phyloP scores from a whole-genome alignment of 2,797 vertebrate species.

The Melanotaenia maccullochi region DNA sequence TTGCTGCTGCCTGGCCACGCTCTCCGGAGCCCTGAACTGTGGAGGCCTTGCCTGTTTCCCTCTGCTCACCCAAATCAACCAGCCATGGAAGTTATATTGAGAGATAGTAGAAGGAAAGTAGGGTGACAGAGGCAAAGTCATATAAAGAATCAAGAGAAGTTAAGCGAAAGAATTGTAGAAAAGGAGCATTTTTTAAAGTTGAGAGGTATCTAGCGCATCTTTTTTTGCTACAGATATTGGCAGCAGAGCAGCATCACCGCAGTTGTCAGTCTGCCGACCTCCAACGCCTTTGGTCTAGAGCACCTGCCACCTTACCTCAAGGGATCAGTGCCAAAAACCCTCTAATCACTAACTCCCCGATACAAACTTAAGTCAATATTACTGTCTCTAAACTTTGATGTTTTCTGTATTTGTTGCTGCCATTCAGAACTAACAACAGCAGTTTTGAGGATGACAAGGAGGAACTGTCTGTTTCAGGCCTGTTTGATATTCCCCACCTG shows the following conservation, averaged over 20 bases:
- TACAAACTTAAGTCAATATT: conserved; percentile 11
- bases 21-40: conserved; percentile 75
- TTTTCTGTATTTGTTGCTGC: conserved; percentile 11
- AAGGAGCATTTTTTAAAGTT: conserved; percentile 12
- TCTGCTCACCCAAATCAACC: conserved; percentile 72
- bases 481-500: conserved; percentile 30
- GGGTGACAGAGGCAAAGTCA: conserved; percentile 37
- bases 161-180: neutral
- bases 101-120: conserved; percentile 36
- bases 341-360: conserved; percentile 38
- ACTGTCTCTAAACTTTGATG: conserved; percentile 11
- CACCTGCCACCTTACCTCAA: conserved; percentile 31
- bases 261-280: conserved; percentile 26
- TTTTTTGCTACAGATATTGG: conserved; percentile 20
- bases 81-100: conserved; percentile 69
- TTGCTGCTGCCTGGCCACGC: conserved; percentile 66
- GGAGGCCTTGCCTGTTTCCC: conserved; percentile 65
- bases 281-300: conserved; percentile 36
- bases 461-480: conserved; percentile 3
- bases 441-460: conserved; percentile 14
- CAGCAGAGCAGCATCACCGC: conserved; percentile 24
- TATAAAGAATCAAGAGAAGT: conserved; percentile 26
- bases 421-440: conserved; percentile 9
- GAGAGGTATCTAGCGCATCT: conserved; percentile 3
- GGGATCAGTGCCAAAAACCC: conserved; percentile 36